Evolutionary conservation across 2,888 invertebrate species (phyloP), one percentile per base, ranked within the genome.

Genomic region (Mimachlamys varia): DNA sequence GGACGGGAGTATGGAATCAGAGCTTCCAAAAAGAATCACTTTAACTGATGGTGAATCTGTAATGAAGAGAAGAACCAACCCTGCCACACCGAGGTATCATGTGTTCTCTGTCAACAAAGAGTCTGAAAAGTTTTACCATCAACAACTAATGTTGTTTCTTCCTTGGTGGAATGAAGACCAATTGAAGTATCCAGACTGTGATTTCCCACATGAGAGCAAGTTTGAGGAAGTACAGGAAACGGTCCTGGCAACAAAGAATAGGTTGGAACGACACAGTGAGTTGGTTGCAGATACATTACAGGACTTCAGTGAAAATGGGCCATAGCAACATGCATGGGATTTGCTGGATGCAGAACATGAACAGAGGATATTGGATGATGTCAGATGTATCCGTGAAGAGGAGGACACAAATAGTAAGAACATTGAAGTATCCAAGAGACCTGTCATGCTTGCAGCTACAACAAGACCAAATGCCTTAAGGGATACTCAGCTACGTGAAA

Each of bases 221-320:
- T 58, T 4, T 58, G 22, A 58, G 0, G 22, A 58, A 58, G n/a
- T n/a, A n/a, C 0, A 58, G 10, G 58, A 19, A 10, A 58, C 22
- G 0, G 58, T 88, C 13, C 50, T 53, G 27, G 53, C n/a, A 50
- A 88, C 53, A 33, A 88, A 88, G n/a, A 27, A n/a, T 55, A 22
- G 53, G 10, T 55, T 88, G 27, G 88, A 88, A 55, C 88, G n/a
- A n/a, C 88, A 88, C 53, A 88, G 88, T 88, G 88, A 88, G 17
- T 55, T 88, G 50, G 50, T 88, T 10, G 22, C 0, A 22, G 58
- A 58, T 58, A n/a, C 58, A 0, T 22, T 58, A 10, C 13, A 58
- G n/a, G n/a, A n/a, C 1, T 58, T 22, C 22, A 10, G 10, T 58
- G 58, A 22, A 22, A 58, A 58, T 58, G 58, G 58, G 0, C 58